These are phyloP conservation scores for Actinia equina DNA, from an alignment of 64 coral and sea anemone species.

Conservation along the genomic window DNA sequence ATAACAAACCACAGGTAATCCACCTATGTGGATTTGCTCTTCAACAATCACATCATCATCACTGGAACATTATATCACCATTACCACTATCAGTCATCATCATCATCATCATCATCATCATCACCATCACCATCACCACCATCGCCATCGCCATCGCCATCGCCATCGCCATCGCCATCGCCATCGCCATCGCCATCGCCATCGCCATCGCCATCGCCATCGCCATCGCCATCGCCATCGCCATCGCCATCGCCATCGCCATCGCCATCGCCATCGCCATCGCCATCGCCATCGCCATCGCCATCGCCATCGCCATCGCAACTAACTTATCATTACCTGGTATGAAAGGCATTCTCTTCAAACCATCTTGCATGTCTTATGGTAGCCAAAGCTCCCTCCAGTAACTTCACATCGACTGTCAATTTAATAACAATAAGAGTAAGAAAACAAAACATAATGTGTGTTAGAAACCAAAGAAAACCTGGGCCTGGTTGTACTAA, in stretches of 20 bases:
- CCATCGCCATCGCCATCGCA: background rate
- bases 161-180: too few species aligned
- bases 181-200: too few species aligned
- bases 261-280: background rate
- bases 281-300: background rate
- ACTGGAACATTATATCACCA: too few species aligned
- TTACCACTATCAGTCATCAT: too few species aligned
- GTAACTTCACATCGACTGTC: slow-evolving; percentile 93
- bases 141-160: background rate
- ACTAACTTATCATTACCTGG: slow-evolving; percentile 54
- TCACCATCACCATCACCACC: background rate
- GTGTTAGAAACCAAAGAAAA: too few species aligned
- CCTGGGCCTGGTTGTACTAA: too few species aligned
- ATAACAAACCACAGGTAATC: too few species aligned
- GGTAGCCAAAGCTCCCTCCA: slow-evolving; percentile 93
- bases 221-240: background rate
- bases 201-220: too few species aligned
- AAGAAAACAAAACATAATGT: background rate
- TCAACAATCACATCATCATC: too few species aligned
- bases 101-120: too few species aligned
- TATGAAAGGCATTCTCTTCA: slow-evolving; percentile 99
- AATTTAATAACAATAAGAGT: background rate
- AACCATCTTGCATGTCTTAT: slow-evolving; percentile 98
- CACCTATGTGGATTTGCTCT: too few species aligned
- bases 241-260: background rate